Percentiles rank a stretch among this genome's conserved stretches.
Evolutionary conservation across 2,888 invertebrate genomes (phyloP).

Genomic region (Biston betularia): DNA sequence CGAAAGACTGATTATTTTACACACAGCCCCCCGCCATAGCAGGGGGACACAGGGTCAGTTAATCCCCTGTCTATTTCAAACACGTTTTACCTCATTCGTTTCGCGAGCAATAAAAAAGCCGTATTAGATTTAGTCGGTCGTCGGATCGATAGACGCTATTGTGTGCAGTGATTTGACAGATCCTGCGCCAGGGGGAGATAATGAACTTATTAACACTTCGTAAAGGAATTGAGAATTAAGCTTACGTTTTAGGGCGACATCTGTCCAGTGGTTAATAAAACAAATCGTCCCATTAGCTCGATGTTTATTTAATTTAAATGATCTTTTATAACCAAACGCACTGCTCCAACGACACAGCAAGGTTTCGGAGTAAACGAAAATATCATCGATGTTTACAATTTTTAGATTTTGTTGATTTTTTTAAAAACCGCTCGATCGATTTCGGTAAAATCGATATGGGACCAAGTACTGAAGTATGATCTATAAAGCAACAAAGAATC

Average conservation of each 20-base stretch:
- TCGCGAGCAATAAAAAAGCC: slow-evolving; percentile 79
- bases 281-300: not conserved
- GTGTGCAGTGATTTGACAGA: slow-evolving; percentile 68
- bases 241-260: slow-evolving; percentile 7
- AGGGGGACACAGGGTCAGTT: slow-evolving; percentile 81
- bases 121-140: slow-evolving; percentile 77
- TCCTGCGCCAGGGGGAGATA: slow-evolving; percentile 52
- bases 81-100: slow-evolving; percentile 85
- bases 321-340: no score
- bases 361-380: no score
- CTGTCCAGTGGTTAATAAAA: not conserved
- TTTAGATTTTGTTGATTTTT: no score
- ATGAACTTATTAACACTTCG: slow-evolving; percentile 47
- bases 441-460: no score
- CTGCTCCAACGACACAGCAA: no score
- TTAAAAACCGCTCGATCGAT: no score
- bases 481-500: no score
- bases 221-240: slow-evolving; percentile 25
- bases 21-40: slow-evolving; percentile 60
- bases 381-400: no score
- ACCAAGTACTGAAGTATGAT: no score
- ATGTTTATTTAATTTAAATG: no score
- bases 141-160: slow-evolving; percentile 71
- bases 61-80: slow-evolving; percentile 86
- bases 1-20: slow-evolving; percentile 35